Conservation (phyloP, 2,113 vertebrate genomes). For the Romanogobio albipinnatus region DNA sequence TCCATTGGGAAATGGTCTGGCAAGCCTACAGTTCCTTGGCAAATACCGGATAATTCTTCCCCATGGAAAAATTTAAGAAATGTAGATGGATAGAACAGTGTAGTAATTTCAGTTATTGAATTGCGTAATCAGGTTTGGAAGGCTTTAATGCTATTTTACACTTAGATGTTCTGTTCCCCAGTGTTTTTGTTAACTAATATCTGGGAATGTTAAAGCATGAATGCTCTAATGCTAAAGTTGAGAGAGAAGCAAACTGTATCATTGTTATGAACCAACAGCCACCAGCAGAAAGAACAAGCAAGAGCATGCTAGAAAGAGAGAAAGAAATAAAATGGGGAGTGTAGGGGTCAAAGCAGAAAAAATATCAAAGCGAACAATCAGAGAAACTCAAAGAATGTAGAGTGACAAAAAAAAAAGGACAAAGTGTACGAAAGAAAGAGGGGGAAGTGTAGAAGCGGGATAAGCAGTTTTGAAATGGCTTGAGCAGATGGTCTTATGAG, state of each 20-base stretch:
- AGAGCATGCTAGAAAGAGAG: slow-evolving; percentile 19
- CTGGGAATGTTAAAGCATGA: slow-evolving; percentile 45
- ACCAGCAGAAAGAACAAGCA: background rate
- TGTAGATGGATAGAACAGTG: slow-evolving; percentile 57
- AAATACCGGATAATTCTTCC: slow-evolving; percentile 55
- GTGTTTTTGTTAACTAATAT: slow-evolving; percentile 56
- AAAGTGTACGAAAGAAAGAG: slow-evolving; percentile 10
- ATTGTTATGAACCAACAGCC: background rate
- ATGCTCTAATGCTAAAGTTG: slow-evolving; percentile 36
- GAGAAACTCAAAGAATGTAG: background rate
- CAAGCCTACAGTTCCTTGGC: slow-evolving; percentile 60
- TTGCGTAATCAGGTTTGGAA: slow-evolving; percentile 66
- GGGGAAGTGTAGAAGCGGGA: background rate
- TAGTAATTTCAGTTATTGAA: slow-evolving; percentile 46
- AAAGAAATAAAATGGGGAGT: slow-evolving; percentile 10
- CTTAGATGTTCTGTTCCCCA: slow-evolving; percentile 52
- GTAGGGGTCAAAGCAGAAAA: background rate
- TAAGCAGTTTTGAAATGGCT: background rate
- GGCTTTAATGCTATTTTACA: slow-evolving; percentile 59
- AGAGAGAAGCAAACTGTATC: background rate
- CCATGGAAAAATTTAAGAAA: slow-evolving; percentile 65
- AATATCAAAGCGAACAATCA: background rate
- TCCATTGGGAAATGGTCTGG: slow-evolving; percentile 64
- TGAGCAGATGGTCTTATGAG: background rate
- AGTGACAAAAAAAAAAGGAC: background rate